These are phyloP conservation scores for Epinotia demarniana DNA, from an alignment of 2,888 invertebrate species.

Conservation along the genomic window DNA sequence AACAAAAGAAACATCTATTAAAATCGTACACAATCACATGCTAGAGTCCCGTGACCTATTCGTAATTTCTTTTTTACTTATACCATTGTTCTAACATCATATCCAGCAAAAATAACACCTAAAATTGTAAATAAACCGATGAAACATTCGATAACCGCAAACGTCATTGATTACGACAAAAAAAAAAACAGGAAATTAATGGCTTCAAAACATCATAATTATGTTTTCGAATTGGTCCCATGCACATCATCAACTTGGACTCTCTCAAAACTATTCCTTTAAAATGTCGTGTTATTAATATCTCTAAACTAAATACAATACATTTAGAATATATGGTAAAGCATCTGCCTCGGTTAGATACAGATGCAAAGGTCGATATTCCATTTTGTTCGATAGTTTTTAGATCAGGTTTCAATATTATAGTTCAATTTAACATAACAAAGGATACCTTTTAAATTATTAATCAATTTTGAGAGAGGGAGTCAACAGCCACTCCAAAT, in stretches of 20 bases:
- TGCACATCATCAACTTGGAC: background rate
- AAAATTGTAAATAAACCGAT: background rate
- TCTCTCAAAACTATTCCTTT: background rate
- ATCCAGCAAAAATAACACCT: too few relatives aligned
- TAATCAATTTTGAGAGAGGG: background rate
- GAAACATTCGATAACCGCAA: constrained; percentile 16
- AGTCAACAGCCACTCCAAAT: background rate
- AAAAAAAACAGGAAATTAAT: background rate
- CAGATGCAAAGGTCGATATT: background rate
- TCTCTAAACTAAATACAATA: too few relatives aligned
- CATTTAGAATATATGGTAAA: background rate
- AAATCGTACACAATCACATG: too few relatives aligned
- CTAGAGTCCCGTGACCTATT: too few relatives aligned
- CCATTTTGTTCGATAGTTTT: background rate
- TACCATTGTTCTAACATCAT: too few relatives aligned
- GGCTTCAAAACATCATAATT: constrained; percentile 18
- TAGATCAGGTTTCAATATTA: background rate
- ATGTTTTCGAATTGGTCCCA: background rate
- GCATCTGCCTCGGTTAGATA: background rate
- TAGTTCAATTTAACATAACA: background rate
- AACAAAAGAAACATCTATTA: too few relatives aligned
- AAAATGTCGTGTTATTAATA: background rate
- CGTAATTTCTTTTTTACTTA: too few relatives aligned
- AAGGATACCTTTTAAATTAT: background rate
- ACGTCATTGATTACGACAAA: constrained; percentile 3